These are phyloP conservation scores for Dasypogon diadema DNA, from an alignment of 2,888 invertebrate genomes.

Conservation along the genomic window DNA sequence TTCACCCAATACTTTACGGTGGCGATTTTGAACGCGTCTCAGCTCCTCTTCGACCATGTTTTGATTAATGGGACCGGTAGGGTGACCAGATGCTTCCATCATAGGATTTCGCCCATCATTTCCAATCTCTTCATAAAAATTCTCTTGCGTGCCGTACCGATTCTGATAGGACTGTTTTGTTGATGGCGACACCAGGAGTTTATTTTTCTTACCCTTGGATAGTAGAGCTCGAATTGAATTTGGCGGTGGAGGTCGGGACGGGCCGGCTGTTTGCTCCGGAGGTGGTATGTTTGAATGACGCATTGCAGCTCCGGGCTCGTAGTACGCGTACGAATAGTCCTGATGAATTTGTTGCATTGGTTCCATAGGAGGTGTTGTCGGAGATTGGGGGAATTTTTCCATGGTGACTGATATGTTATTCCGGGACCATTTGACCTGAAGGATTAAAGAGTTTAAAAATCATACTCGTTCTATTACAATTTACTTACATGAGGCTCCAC, in stretches of 20 bases:
- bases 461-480: background rate
- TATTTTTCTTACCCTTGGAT: constrained; percentile 67
- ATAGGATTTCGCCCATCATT: constrained; percentile 57
- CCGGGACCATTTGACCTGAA: constrained; percentile 70
- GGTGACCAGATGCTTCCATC: constrained; percentile 68
- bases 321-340: constrained; percentile 88
- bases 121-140: constrained; percentile 61
- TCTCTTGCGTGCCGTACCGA: constrained; percentile 73
- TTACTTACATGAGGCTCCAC: constrained; percentile 42
- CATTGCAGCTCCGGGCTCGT: constrained; percentile 77
- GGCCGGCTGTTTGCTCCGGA: constrained; percentile 67
- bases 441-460: background rate
- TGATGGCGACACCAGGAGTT: constrained; percentile 64
- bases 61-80: constrained; percentile 77
- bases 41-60: constrained; percentile 86
- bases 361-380: constrained; percentile 58
- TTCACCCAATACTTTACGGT: constrained; percentile 85
- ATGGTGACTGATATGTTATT: constrained; percentile 72
- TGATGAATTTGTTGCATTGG: constrained; percentile 65
- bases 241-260: constrained; percentile 64
- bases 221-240: constrained; percentile 67
- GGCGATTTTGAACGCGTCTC: constrained; percentile 83
- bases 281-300: constrained; percentile 76
- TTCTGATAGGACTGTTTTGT: constrained; percentile 77
- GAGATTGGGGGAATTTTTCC: constrained; percentile 70